Conservation (phyloP, 2,888 invertebrate genomes). For the Augiades crinisus region DNA sequence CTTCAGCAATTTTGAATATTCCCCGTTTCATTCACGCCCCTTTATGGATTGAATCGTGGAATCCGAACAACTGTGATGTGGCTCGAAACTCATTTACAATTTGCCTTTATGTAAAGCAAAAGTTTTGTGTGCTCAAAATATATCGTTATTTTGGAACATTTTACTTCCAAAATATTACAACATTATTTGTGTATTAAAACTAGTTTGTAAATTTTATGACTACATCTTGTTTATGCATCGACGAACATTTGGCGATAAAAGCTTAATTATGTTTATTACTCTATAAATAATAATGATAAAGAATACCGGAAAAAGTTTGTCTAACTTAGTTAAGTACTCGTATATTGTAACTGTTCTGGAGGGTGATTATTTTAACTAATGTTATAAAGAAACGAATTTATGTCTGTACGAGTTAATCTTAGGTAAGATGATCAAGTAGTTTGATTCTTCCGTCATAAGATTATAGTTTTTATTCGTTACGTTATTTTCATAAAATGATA, state of each 20-base stretch:
- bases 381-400: neutral
- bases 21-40: conserved; percentile 4
- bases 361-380: conserved; percentile 7
- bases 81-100: neutral
- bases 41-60: neutral
- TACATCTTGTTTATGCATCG: conserved; percentile 17
- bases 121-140: too few species aligned
- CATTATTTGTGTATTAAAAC: neutral
- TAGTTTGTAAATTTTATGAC: conserved; percentile 13
- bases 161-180: neutral
- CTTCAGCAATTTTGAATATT: conserved; percentile 15
- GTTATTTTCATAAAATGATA: too few species aligned
- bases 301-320: conserved; percentile 18
- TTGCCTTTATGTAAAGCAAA: too few species aligned
- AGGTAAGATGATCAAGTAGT: neutral
- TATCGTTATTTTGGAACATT: too few species aligned
- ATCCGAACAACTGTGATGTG: neutral
- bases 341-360: conserved; percentile 15
- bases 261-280: conserved; percentile 12
- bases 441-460: neutral
- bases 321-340: conserved; percentile 9
- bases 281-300: conserved; percentile 8
- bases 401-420: neutral
- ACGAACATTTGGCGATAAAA: conserved; percentile 19
- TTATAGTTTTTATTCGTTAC: neutral